Base-by-base conservation (phyloP, 2,113 vertebrate genomes). In the Oreochromis aureus region DNA sequence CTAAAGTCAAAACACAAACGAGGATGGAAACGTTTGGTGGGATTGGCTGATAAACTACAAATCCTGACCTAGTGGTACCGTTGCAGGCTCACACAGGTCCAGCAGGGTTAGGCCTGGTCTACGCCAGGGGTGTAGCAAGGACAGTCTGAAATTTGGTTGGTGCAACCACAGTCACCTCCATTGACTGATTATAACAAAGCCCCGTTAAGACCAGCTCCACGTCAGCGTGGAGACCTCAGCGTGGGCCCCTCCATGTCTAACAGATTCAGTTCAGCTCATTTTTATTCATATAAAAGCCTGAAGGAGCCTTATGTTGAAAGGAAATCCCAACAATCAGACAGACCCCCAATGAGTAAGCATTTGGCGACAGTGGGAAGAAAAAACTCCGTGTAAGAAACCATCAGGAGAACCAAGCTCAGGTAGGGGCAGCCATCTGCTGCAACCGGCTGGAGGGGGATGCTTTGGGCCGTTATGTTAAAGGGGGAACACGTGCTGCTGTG, bases 231-330 rank as follows among this genome's bases (percentile, higher is more conserved):
- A 44, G 34, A 71, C 36, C 66, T 44, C 41, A 46, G n/a, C 22
- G 5, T 16, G 22, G 13, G 39, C 39, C 12, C 36, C 5, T 44
- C 11, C 7, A 0, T 0, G 13, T 71, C 39, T 71, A 19, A 19
- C 30, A 36, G n/a, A 66, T 66, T 39, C 61, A 36, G 58, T 32
- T 32, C 30, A 61, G 32, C 36, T 39, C n/a, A 66, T 36, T 66
- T 63, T 39, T 66, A 39, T 12, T 66, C 12, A 39, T 66, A 39
- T 66, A 39, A 5, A n/a, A 22, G 61, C 61, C 34, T 22, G 61
- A 22, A 39, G 61, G 61, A 2, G 0, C 18, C 61, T n/a, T 7
- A 13, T 3, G 34, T 66, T 2, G 19, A 66, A 2, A n/a, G 18
- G 32, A 66, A 66, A 66, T 39, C 34, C 61, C 10, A 66, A 39